Percentiles rank a stretch among this genome's conserved stretches.
Evolutionary conservation across 2,797 vertebrate species (phyloP).

Genomic region (Sparidentex hasta): DNA sequence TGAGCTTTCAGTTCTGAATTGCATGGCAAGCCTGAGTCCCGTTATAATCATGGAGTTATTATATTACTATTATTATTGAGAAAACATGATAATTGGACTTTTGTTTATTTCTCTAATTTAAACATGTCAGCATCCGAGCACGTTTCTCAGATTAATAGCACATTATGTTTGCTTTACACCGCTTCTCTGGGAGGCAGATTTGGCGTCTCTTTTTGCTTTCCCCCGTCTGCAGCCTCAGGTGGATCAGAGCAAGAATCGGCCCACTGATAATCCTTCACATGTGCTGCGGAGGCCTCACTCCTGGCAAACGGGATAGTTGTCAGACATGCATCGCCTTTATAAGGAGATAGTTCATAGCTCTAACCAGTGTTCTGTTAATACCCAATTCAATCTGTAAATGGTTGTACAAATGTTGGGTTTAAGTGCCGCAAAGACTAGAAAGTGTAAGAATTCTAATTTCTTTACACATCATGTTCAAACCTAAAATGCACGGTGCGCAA

Average conservation of each 20-base stretch:
- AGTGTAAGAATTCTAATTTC: not conserved
- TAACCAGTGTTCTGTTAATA: not conserved
- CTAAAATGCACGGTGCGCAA: too few species aligned
- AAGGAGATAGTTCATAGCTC: not conserved
- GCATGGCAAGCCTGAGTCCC: not conserved
- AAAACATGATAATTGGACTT: not conserved
- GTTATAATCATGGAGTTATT: not conserved
- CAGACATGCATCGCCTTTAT: not conserved
- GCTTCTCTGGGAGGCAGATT: not conserved
- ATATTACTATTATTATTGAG: not conserved
- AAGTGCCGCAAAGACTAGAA: not conserved
- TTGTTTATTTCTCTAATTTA: not conserved
- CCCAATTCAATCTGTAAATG: not conserved
- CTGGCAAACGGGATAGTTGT: too few species aligned
- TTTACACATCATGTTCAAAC: not conserved
- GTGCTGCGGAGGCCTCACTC: not conserved
- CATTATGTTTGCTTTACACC: not conserved
- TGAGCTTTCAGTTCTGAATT: constrained; percentile 2
- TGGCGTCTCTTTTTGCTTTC: not conserved
- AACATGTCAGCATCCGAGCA: not conserved
- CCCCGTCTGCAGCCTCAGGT: not conserved
- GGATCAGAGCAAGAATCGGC: not conserved
- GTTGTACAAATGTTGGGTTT: not conserved
- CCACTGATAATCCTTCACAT: not conserved
- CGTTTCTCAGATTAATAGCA: not conserved